Percentiles rank a stretch among this genome's conserved stretches.
Conservation (phyloP, 2,888 invertebrate species). For the Allacma fusca region DNA sequence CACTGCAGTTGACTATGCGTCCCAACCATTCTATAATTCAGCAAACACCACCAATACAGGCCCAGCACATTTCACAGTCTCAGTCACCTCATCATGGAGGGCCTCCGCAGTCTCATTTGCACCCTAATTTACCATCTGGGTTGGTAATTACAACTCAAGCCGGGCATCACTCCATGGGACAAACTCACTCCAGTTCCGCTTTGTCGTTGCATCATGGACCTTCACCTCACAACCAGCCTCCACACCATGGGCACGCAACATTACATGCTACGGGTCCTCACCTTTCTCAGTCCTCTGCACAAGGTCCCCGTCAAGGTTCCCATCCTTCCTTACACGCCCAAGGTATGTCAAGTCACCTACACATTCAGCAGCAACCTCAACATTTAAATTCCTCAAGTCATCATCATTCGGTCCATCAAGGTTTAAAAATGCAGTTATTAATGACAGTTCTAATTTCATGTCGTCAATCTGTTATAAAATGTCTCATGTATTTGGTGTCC, state of each 20-base stretch:
- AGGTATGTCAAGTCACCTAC: conserved; percentile 2
- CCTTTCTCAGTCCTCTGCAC: conserved; percentile 1
- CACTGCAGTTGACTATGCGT: conserved; percentile 54
- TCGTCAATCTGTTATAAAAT: neutral
- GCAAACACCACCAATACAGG: neutral
- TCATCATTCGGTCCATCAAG: conserved; percentile 37
- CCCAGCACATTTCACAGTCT: conserved; percentile 5
- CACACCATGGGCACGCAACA: conserved; percentile 27
- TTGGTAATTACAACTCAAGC: conserved; percentile 27
- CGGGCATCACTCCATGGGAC: conserved; percentile 20
- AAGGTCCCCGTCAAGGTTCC: conserved; percentile 17
- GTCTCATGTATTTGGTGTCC: too few relatives aligned
- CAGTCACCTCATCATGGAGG: conserved; percentile 28
- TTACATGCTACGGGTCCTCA: conserved; percentile 41
- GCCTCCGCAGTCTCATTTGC: conserved; percentile 32
- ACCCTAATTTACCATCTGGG: conserved; percentile 15
- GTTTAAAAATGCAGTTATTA: neutral
- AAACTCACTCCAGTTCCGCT: neutral
- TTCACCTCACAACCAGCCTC: conserved; percentile 25
- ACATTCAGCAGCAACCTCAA: conserved; percentile 31
- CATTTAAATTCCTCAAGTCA: conserved; percentile 46
- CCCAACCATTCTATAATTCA: conserved; percentile 43
- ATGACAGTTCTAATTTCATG: neutral
- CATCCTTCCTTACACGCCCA: conserved; percentile 19
- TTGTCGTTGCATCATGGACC: conserved; percentile 19